A percentile compares a stretch with the other conserved stretches of the same genome.
phyloP scores from a whole-genome alignment of 2,113 vertebrate genomes.

The Pluvianellus socialis region DNA sequence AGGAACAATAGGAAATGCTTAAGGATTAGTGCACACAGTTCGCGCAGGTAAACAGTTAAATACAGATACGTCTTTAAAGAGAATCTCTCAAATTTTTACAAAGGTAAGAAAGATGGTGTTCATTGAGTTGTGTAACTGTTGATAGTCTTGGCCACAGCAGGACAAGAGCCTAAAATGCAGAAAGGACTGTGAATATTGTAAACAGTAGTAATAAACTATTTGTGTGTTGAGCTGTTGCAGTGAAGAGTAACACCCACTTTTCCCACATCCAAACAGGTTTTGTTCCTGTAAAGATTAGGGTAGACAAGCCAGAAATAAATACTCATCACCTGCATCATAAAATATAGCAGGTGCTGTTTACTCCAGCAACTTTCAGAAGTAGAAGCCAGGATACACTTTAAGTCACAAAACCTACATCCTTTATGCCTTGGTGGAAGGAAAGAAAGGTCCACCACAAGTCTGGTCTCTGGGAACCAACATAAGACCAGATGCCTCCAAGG shows the following conservation, averaged over 20 bases:
- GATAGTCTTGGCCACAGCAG: not conserved
- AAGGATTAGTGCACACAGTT: not conserved
- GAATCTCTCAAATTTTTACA: not conserved
- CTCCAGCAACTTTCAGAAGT: not conserved
- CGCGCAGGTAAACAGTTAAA: not conserved
- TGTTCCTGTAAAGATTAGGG: not conserved
- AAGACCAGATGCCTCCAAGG: not conserved
- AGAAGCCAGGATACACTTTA: not conserved
- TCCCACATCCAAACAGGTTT: not conserved
- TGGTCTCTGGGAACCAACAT: not conserved
- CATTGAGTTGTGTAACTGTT: not conserved
- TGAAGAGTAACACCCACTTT: not conserved
- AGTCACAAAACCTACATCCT: not conserved
- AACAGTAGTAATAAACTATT: not conserved
- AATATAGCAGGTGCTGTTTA: not conserved
- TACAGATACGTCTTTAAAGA: not conserved
- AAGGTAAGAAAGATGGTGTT: not conserved
- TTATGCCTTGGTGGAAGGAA: not conserved
- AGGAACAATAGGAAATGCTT: not conserved
- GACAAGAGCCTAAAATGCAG: not conserved
- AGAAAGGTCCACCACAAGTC: not conserved
- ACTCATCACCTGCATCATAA: not conserved
- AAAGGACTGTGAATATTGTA: not conserved
- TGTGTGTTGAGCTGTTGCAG: not conserved
- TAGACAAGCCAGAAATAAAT: not conserved